Conservation (phyloP, 2,797 vertebrate species). For the Neomorphus geoffroyi region DNA sequence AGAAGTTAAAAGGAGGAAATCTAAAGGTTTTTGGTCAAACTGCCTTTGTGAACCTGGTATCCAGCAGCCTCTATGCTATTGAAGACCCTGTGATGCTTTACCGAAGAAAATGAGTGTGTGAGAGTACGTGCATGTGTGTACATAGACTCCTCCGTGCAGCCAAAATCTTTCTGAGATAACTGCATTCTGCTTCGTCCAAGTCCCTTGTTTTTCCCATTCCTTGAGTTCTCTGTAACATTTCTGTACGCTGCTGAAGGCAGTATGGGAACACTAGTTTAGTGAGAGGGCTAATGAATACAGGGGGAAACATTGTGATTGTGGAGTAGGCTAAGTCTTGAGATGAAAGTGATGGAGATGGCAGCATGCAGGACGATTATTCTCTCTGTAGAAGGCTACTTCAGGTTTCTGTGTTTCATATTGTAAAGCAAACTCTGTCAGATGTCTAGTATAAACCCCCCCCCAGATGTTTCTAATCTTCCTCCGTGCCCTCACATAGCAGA, state of each 20-base stretch:
- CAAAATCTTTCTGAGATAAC: not conserved
- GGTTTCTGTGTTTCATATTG: not conserved
- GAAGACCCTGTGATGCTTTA: not conserved
- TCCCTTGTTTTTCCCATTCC: not conserved
- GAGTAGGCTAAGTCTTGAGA: not conserved
- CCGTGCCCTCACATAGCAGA: not conserved
- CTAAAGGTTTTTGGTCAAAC: not conserved
- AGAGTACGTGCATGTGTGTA: rapidly evolving
- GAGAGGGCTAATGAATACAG: rapidly evolving
- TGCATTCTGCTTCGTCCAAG: not conserved
- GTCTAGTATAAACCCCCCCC: not conserved
- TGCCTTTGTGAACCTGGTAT: not conserved
- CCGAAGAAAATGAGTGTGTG: not conserved
- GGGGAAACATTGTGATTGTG: not conserved
- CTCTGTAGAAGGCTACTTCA: not conserved
- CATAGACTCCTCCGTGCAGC: not conserved
- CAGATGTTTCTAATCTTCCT: not conserved
- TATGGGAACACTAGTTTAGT: not conserved
- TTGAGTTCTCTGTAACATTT: not conserved
- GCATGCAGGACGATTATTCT: no score
- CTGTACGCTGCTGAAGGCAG: not conserved
- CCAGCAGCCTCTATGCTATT: not conserved
- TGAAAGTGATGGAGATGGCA: not conserved
- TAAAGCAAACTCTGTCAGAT: not conserved
- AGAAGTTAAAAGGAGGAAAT: not conserved